Base-by-base conservation (phyloP, 2,113 vertebrate genomes). In the Nannospalax galili region DNA sequence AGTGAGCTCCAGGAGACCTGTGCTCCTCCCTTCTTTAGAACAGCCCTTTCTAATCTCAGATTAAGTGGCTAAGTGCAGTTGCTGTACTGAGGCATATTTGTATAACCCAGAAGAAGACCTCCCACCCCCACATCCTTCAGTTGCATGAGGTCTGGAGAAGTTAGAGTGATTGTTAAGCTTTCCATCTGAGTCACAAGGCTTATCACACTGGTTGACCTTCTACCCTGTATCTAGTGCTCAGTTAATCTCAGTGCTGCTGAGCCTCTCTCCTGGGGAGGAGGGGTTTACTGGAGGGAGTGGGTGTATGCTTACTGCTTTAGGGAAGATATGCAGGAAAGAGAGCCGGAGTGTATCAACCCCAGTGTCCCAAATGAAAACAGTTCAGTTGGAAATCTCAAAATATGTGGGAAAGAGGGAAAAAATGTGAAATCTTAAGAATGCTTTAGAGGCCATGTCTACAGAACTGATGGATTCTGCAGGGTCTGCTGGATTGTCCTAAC, bases 141-240 rank as follows among this genome's bases (percentile, higher is more conserved):
- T 77, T 75, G 78, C 58, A 85, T 94, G 75, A 92, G 45, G 88
- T 85, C 88, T 96, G 96, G 87, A 96, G 85, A 92, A 90, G 77
- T 72, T 95, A 92, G 92, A 95, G 88, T 88, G 65, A 72, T 92
- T 95, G 92, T 92, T 86, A 96, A 90, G 84, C 67, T 64, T 93
- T 92, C 92, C 92, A 88, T 97, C 95, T 70, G 84, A 96, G 93
- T 87, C 80, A 90, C 92, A 82, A 64, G 45, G 74, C 96, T 97
- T 97, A 97, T 97, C 96, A 11, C 88, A 74, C 62, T 37, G 56
- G 48, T 86, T 94, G 94, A 95, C 94, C 93, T 69, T 78, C 70
- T 40, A 78, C 93, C 95, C 96, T 88, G 70, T 80, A 20, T 93
- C 92, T 72, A 81, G 95, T 37, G 95, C 90, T 90, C 82, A 60